Conservation (phyloP, 2,113 vertebrate genomes). For the Atrichornis clamosus region DNA sequence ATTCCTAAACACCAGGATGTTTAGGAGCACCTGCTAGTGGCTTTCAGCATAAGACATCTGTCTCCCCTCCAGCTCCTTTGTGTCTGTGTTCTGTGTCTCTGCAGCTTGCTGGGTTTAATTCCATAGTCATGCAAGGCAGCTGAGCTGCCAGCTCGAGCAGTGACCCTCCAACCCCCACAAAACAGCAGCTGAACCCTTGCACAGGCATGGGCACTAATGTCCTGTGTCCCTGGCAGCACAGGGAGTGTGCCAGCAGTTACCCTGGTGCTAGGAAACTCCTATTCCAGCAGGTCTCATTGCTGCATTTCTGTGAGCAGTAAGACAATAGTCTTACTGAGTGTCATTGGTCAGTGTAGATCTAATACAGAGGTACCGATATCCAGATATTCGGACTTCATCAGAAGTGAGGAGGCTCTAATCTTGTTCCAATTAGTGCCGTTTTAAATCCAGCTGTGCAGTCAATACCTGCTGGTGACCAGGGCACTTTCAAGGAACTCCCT, state of each 20-base stretch:
- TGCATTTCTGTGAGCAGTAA: not conserved
- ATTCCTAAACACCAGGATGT: not conserved
- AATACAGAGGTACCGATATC: not conserved
- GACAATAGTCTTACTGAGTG: not conserved
- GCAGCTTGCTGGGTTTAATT: not conserved
- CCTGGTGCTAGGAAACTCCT: not conserved
- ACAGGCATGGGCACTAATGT: not conserved
- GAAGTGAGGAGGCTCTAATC: not conserved
- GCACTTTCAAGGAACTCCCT: not conserved
- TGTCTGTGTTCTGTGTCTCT: not conserved
- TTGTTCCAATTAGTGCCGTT: not conserved
- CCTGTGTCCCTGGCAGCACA: not conserved
- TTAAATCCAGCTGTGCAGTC: not conserved
- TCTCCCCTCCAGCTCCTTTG: not conserved
- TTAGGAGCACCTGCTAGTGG: conserved; percentile 38
- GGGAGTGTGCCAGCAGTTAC: not conserved
- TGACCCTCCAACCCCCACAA: not conserved
- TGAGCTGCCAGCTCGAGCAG: not conserved
- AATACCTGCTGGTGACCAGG: not conserved
- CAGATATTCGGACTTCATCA: not conserved
- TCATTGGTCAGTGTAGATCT: not conserved
- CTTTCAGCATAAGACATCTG: conserved; percentile 33
- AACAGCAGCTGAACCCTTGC: not conserved
- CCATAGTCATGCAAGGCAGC: not conserved
- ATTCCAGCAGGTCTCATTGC: not conserved